Evolutionary conservation across 2,797 vertebrate species (phyloP), one percentile per base, ranked within the genome.

Genomic region (Takifugu rubripes): DNA sequence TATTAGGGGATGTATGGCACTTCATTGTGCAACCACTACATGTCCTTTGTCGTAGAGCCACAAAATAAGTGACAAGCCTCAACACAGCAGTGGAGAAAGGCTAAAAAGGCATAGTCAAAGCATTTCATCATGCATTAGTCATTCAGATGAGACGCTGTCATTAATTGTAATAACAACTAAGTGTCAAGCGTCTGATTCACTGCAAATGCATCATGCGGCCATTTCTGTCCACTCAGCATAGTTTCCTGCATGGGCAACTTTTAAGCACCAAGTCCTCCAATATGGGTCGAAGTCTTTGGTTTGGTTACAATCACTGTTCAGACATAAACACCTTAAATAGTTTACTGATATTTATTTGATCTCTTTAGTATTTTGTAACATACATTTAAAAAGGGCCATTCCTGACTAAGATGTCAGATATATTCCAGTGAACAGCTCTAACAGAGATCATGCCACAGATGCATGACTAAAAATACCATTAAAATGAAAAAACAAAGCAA

Each of bases 131-230:
- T 72, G 46, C 24, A 45, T 79, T 82, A 85, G 79, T 88, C 84
- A 77, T 36, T 72, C 62, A 49, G 79, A 67, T 45, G 68, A 74
- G 74, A 79, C 10, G 58, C 78, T 89, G 89, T 90, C 88, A 76
- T 90, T 84, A 79, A 83, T 70, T 74, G 75, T 87, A 79, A 81
- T 77, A 83, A 78, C 78, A 36, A 75, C 45, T 50, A 75, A 79
- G 77, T 59, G 77, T 82, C 75, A 75, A 68, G 71, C 57, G 69
- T 77, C 69, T 90, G 89, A 92, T 82, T 91, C 89, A 90, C 60
- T 65, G 76, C 68, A 67, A 61, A 52, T 43, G 43, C 76, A 73
- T 70, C 74, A 47, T 15, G 54, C 59, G 70, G 76, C 74, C 70
- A 67, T 73, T 80, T 83, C 5, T 64, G 81, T 52, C 70, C 60